phyloP scores from a whole-genome alignment of 2,888 invertebrate species.

The Ornithoptera alexandrae region DNA sequence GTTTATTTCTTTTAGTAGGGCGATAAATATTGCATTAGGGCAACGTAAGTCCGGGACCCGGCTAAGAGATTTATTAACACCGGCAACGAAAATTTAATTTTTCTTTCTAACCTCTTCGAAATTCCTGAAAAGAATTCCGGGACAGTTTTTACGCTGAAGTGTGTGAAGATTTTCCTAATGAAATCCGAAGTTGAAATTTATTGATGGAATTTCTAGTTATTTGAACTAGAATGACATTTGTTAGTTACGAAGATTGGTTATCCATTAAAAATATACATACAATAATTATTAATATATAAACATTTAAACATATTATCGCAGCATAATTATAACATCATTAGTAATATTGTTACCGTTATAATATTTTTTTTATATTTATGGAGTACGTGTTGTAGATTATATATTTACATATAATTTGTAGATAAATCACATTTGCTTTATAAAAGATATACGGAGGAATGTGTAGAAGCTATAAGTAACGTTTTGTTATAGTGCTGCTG shows the following conservation, averaged over 20 bases:
- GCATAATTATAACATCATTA: too few relatives aligned
- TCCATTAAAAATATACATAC: too few relatives aligned
- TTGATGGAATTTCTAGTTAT: background rate
- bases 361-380: too few relatives aligned
- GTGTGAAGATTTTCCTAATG: slow-evolving; percentile 8
- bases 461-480: background rate
- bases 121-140: slow-evolving; percentile 46
- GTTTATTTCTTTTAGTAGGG: slow-evolving; percentile 59
- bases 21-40: slow-evolving; percentile 74
- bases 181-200: background rate
- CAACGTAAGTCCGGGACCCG: slow-evolving; percentile 45
- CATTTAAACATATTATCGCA: too few relatives aligned
- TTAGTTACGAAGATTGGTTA: too few relatives aligned
- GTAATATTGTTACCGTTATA: too few relatives aligned
- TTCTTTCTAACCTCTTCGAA: slow-evolving; percentile 50
- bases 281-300: too few relatives aligned
- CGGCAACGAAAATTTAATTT: slow-evolving; percentile 54
- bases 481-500: slow-evolving; percentile 2
- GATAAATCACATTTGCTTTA: background rate
- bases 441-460: background rate
- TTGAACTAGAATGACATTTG: background rate
- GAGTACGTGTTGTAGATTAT: too few relatives aligned
- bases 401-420: too few relatives aligned
- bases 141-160: slow-evolving; percentile 35
- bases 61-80: slow-evolving; percentile 61